phyloP scores from a whole-genome alignment of 2,797 vertebrate species.

The Smutsia temminckii region DNA sequence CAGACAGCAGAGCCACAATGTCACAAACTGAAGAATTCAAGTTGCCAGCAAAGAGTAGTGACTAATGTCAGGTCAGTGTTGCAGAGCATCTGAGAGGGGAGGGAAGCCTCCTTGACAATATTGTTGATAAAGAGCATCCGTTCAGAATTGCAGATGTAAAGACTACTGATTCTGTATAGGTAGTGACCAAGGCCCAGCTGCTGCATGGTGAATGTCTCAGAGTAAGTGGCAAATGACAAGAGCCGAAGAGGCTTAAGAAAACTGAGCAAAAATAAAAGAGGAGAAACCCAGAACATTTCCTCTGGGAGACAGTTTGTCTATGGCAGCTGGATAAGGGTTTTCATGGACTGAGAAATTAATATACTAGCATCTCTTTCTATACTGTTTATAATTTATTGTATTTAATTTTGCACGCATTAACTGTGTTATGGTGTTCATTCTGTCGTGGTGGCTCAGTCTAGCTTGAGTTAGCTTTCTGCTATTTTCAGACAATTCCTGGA shows the following conservation, averaged over 20 bases:
- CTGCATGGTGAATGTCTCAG: background rate
- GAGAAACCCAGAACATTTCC: background rate
- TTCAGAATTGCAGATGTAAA: background rate
- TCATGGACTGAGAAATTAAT: constrained; percentile 4
- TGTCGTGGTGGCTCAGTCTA: background rate
- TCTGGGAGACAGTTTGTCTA: background rate
- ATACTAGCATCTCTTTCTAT: background rate
- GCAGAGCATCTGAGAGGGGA: background rate
- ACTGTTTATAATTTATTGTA: background rate
- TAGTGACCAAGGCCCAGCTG: background rate
- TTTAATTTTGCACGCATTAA: constrained; percentile 15
- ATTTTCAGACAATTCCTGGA: constrained; percentile 29
- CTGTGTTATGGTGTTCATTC: background rate
- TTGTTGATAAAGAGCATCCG: background rate
- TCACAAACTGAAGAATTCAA: background rate
- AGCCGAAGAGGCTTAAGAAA: background rate
- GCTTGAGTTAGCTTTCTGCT: background rate
- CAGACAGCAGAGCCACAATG: background rate
- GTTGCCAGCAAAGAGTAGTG: background rate
- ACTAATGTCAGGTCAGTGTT: background rate
- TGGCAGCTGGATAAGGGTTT: background rate
- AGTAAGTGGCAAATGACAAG: background rate
- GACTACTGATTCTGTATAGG: background rate
- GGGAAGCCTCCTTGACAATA: background rate
- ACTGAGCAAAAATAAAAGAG: background rate